A percentile compares a stretch with the other conserved stretches of the same genome.
Conservation (phyloP, 2,888 invertebrate species). For the Orchesella flavescens region DNA sequence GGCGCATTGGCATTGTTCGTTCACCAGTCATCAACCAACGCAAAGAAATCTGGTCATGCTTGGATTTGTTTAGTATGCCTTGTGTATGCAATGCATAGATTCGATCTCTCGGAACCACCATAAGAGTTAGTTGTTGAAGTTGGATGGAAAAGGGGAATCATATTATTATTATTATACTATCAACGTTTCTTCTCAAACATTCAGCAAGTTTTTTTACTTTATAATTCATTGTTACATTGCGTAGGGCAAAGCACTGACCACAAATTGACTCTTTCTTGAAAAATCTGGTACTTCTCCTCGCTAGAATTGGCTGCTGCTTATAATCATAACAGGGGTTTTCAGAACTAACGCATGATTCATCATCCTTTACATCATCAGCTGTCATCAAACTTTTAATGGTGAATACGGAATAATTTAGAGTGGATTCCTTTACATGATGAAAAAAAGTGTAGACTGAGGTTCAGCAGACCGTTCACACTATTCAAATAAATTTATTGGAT, state of each 20-base stretch:
- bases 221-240: constrained; percentile 23
- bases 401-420: background rate
- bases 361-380: background rate
- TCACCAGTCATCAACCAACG: constrained; percentile 35
- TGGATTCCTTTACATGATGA: background rate
- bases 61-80: constrained; percentile 44
- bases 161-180: background rate
- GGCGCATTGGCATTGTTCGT: constrained; percentile 31
- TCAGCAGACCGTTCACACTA: background rate
- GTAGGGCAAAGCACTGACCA: constrained; percentile 53
- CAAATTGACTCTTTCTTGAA: constrained; percentile 22
- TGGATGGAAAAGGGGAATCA: background rate
- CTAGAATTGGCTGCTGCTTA: background rate
- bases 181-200: constrained; percentile 3
- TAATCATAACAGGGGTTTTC: background rate
- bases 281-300: background rate
- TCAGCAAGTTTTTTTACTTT: constrained; percentile 51
- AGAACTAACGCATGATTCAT: constrained; percentile 19
- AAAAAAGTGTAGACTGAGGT: background rate
- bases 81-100: background rate
- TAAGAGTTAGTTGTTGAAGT: constrained; percentile 6
- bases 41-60: constrained; percentile 65
- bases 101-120: background rate
- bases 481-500: background rate
- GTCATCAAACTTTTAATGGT: background rate